Conservation (phyloP, 2,113 vertebrate genomes). For the Anarhynchus alexandrinus region DNA sequence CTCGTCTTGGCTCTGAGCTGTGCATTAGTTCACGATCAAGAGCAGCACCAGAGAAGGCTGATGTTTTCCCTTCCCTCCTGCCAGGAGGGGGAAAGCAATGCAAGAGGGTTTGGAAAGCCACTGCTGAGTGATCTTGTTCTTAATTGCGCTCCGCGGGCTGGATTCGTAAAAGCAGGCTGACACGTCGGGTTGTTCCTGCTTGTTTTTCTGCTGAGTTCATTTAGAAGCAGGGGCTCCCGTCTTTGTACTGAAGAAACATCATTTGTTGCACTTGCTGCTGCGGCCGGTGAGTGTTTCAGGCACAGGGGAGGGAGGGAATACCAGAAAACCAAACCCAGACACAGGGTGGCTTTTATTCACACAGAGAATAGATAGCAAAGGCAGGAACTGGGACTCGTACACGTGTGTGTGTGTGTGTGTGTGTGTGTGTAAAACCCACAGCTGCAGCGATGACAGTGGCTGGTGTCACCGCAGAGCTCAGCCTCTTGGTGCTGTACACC, state of each 20-base stretch:
- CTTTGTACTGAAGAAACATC: background rate
- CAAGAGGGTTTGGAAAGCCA: background rate
- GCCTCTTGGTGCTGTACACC: background rate
- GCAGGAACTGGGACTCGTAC: background rate
- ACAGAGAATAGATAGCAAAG: background rate
- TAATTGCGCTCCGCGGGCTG: background rate
- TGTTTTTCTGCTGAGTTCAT: background rate
- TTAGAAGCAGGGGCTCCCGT: background rate
- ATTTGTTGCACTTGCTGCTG: background rate
- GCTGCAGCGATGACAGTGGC: background rate
- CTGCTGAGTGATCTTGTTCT: conserved; percentile 2
- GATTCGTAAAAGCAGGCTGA: background rate
- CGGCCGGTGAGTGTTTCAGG: background rate
- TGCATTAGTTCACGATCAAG: background rate
- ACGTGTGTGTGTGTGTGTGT: too few relatives aligned
- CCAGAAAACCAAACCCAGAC: background rate
- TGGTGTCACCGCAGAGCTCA: background rate
- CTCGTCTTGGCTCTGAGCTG: background rate
- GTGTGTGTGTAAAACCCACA: background rate
- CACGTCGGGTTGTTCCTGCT: background rate
- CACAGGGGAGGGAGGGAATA: background rate
- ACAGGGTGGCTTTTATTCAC: background rate
- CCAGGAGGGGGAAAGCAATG: background rate
- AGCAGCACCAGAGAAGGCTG: background rate
- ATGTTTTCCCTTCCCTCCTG: background rate